Evolutionary conservation across 2,797 vertebrate species (phyloP).

Genomic region (Acipenser ruthenus): DNA sequence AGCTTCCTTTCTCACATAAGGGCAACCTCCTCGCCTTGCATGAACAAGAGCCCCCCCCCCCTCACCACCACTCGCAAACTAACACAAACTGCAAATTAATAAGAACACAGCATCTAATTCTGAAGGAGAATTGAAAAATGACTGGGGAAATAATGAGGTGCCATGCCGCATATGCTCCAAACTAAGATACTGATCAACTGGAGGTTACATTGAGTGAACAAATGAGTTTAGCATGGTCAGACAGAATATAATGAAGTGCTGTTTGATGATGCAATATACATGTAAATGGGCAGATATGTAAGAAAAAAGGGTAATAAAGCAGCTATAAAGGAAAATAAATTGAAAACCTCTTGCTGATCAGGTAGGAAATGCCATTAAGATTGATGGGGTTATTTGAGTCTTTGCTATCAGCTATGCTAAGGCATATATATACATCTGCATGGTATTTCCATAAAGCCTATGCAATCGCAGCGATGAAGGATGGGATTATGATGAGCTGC

Average conservation of each 20-base stretch:
- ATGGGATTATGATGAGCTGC: slow-evolving; percentile 32
- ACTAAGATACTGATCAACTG: slow-evolving; percentile 9
- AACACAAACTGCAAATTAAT: slow-evolving; percentile 17
- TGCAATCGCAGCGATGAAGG: slow-evolving; percentile 35
- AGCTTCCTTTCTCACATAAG: slow-evolving; percentile 11
- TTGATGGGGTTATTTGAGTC: slow-evolving; percentile 35
- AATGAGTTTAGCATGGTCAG: slow-evolving; percentile 11
- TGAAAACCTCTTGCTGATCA: slow-evolving; percentile 33
- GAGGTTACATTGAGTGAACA: slow-evolving; percentile 9
- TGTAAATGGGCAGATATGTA: slow-evolving; percentile 16
- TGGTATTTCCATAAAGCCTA: slow-evolving; percentile 44
- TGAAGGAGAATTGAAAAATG: neutral
- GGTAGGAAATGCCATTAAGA: slow-evolving; percentile 33
- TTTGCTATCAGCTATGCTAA: slow-evolving; percentile 23
- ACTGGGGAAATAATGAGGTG: slow-evolving; percentile 17
- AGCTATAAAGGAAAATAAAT: slow-evolving; percentile 25
- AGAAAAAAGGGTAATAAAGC: slow-evolving; percentile 31
- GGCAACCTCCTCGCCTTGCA: slow-evolving; percentile 12
- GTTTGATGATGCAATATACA: slow-evolving; percentile 10
- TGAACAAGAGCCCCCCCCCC: slow-evolving; percentile 4
- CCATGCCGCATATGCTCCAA: slow-evolving; percentile 11
- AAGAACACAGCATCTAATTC: slow-evolving; percentile 17
- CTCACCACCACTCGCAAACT: neutral
- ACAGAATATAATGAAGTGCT: slow-evolving; percentile 10
- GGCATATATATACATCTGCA: slow-evolving; percentile 26